Base-by-base conservation (phyloP, 2,797 vertebrate genomes). In the Yasuhikotakia modesta region DNA sequence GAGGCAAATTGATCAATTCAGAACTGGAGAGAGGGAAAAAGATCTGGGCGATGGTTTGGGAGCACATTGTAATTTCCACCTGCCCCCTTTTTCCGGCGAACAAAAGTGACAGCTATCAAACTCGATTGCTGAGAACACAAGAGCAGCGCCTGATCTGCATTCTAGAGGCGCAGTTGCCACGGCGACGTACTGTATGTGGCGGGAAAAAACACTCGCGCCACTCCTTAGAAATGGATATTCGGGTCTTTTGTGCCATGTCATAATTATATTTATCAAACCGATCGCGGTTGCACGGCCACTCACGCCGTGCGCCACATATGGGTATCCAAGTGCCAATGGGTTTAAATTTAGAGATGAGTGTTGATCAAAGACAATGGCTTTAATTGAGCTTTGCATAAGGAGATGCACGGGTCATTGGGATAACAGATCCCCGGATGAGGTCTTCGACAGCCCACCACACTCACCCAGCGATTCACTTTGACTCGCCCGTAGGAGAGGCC, bases 221-320 rank as follows among this genome's bases (percentile, higher is more conserved):
- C 90, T 89, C 88, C 91, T 90, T 92, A 90, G 91, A 92, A 91
- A 92, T 91, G 90, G 91, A 92, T 92, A 92, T 92, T 91, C 84
- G 84, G 79, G 87, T 81, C 87, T 91, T 93, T 93, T 90, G 91
- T 90, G 88, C 53, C 84, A 77, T 87, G 87, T 90, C 90, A 89
- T 87, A 87, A 91, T 90, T 82, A 76, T 81, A 88, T 87, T 92
- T 89, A 90, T 91, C 76, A 76, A 80, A 79, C 24, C 85, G 79
- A 83, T 81, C 64, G 58, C 81, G 87, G 88, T 89, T 85, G 86
- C 88, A 85, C 39, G 53, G 75, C 82, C 85, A 61, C 66, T 80
- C 48, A 70, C 17, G 19, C 48, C 8, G 70, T 24, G 45, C 43
- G 67, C 12, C 78, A 72, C 70, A 67, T 53, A 63, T 17, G 57